Conservation (phyloP, 2,888 invertebrate genomes). For the Euzetes globulus region DNA sequence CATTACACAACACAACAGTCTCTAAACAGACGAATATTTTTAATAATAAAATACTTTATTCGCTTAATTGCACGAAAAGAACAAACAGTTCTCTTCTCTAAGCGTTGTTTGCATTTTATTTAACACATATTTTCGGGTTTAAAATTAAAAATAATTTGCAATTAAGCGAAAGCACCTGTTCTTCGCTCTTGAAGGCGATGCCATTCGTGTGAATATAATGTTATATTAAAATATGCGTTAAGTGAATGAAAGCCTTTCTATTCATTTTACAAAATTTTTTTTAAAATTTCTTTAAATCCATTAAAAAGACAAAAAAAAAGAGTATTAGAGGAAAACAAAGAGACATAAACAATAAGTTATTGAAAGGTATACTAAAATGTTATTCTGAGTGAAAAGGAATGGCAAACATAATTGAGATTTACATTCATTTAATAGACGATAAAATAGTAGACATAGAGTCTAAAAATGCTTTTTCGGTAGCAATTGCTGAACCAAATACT, state of each 20-base stretch:
- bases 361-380: background rate
- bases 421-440: conserved; percentile 5
- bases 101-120: background rate
- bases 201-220: background rate
- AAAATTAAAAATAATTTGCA: conserved; percentile 18
- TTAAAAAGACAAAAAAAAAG: background rate
- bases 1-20: background rate
- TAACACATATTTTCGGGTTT: background rate
- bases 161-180: conserved; percentile 24
- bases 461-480: background rate
- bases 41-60: background rate
- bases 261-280: background rate
- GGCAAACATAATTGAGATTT: background rate
- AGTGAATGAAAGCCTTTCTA: background rate
- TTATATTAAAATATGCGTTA: background rate
- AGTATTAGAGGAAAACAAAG: background rate
- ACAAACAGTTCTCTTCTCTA: background rate
- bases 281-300: background rate
- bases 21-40: background rate
- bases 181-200: background rate
- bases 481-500: background rate
- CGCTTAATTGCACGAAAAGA: conserved; percentile 14
- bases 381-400: background rate
- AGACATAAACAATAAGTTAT: background rate
- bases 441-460: background rate